Evolutionary conservation across 37 sponge, comb jelly and placozoan genomes (phyloP).

Genomic region (Ephydatia muelleri): DNA sequence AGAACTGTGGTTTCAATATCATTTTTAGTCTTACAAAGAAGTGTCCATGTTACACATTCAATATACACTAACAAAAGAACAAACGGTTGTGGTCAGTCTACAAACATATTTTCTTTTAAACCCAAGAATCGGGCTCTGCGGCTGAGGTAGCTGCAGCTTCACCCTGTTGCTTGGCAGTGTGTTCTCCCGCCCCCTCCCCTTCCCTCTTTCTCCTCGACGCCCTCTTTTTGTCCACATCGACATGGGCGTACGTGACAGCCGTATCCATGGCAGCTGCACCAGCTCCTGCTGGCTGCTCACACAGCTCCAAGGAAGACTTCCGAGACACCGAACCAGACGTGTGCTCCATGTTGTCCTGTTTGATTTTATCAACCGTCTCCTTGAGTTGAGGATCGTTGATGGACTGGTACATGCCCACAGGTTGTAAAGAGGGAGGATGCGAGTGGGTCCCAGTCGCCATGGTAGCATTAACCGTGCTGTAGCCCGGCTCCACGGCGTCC

Average conservation of each 20-base stretch:
- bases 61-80: no score
- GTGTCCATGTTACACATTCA: no score
- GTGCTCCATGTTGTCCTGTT: not conserved
- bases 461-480: not conserved
- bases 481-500: not conserved
- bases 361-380: not conserved
- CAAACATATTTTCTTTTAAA: no score
- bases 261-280: not conserved
- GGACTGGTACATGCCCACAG: not conserved
- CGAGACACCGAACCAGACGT: not conserved
- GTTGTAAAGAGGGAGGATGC: not conserved
- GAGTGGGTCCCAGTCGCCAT: not conserved
- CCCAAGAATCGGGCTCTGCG: constrained; percentile 9
- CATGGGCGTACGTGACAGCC: not conserved
- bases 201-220: constrained; percentile 19
- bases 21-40: not conserved
- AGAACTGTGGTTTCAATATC: not conserved
- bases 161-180: not conserved
- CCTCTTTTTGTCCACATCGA: constrained; percentile 21
- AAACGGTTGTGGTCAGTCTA: not conserved
- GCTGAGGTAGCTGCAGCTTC: not conserved
- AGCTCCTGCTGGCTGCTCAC: no score
- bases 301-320: not conserved
- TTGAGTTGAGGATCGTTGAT: not conserved
- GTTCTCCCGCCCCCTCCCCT: constrained; percentile 1